Evolutionary conservation across 2,113 vertebrate species (phyloP).

Genomic region (Chloropsis hardwickii): DNA sequence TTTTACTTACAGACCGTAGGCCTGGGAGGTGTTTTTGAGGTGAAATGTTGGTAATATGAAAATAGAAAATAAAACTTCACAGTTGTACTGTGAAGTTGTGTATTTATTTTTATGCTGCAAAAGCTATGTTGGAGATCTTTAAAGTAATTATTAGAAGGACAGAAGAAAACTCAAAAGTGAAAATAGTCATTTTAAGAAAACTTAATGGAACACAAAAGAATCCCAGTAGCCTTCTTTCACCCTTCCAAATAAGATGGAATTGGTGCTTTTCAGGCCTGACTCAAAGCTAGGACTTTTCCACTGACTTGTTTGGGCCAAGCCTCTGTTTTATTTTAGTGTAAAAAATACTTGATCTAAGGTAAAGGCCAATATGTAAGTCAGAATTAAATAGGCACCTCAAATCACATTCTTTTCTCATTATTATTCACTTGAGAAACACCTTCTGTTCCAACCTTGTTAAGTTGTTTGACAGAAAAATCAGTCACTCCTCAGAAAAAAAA

Average conservation of each 20-base stretch:
- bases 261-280: background rate
- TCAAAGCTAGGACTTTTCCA: background rate
- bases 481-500: constrained; percentile 34
- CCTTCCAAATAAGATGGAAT: background rate
- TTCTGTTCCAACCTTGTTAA: constrained; percentile 1
- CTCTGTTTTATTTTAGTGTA: background rate
- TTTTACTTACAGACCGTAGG: background rate
- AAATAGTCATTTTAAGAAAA: background rate
- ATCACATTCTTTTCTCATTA: constrained; percentile 2
- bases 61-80: background rate
- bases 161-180: background rate
- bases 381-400: background rate
- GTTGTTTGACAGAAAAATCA: constrained; percentile 46
- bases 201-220: background rate
- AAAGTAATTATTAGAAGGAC: background rate
- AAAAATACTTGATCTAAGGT: background rate
- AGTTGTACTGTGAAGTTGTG: background rate
- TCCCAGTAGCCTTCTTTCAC: background rate
- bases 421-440: constrained; percentile 18
- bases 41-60: background rate
- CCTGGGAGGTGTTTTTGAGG: background rate
- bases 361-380: background rate
- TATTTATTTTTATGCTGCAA: background rate
- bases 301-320: background rate
- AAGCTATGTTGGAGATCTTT: background rate